Evolutionary conservation across 2,888 invertebrate genomes (phyloP).

Genomic region (Mayetiola destructor): DNA sequence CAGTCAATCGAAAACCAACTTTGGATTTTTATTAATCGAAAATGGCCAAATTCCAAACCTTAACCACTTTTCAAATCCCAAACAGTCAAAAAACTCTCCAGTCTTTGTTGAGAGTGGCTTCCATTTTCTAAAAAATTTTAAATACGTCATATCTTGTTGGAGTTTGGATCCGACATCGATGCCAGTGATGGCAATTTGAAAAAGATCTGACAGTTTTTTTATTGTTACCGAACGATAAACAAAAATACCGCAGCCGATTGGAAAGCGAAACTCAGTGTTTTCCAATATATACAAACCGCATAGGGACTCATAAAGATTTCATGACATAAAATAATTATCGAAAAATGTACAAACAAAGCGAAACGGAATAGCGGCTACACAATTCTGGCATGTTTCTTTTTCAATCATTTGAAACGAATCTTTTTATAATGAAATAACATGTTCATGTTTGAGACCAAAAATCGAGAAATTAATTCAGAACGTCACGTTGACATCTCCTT

Average conservation of each 20-base stretch:
- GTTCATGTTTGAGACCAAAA: not conserved
- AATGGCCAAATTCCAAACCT: too few species aligned
- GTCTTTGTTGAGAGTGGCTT: too few species aligned
- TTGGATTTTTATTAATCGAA: too few species aligned
- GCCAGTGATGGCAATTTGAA: slow-evolving; percentile 1
- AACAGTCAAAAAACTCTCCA: too few species aligned
- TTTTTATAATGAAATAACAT: not conserved
- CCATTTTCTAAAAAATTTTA: too few species aligned
- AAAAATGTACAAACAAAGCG: not conserved
- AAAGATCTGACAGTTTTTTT: not conserved
- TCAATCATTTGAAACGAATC: not conserved
- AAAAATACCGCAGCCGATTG: slow-evolving; percentile 9
- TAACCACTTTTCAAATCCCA: too few species aligned
- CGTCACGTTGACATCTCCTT: slow-evolving; percentile 16
- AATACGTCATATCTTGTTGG: too few species aligned
- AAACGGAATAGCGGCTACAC: not conserved
- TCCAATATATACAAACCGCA: too few species aligned
- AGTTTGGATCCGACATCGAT: too few species aligned
- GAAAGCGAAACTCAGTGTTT: not conserved
- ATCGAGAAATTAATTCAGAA: slow-evolving; percentile 6
- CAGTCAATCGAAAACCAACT: too few species aligned
- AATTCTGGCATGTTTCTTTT: not conserved
- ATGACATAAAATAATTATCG: slow-evolving; percentile 9
- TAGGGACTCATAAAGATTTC: too few species aligned
- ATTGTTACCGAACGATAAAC: not conserved